Evolutionary conservation across 2,797 vertebrate genomes (phyloP).

Genomic region (Spea hammondii): DNA sequence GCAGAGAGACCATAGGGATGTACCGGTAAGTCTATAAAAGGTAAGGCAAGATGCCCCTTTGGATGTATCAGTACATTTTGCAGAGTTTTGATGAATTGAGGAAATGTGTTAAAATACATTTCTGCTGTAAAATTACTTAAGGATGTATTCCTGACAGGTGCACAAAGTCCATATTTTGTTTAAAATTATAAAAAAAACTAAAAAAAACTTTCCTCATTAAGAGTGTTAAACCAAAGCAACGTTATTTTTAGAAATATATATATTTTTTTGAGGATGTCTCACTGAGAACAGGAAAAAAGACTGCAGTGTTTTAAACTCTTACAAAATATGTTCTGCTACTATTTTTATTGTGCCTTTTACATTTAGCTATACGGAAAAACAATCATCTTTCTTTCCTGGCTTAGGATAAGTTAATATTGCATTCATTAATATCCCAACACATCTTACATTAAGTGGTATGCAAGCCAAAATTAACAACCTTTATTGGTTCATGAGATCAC

Average conservation of each 20-base stretch:
- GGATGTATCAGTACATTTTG: too few relatives aligned
- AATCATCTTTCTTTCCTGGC: constrained; percentile 29
- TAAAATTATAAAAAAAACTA: background rate
- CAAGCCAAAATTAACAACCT: constrained; percentile 46
- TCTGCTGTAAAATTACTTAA: background rate
- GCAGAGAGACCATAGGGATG: too few relatives aligned
- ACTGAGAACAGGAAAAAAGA: background rate
- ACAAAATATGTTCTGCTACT: constrained; percentile 1
- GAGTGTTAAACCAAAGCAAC: background rate
- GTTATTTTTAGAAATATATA: background rate
- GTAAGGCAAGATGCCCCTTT: too few relatives aligned
- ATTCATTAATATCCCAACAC: constrained; percentile 27
- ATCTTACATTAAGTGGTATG: constrained; percentile 6
- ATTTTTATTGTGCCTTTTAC: background rate
- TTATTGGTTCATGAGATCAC: constrained; percentile 51
- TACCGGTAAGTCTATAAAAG: too few relatives aligned
- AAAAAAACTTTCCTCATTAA: background rate
- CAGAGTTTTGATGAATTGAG: background rate
- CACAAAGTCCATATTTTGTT: background rate
- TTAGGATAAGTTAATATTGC: constrained; percentile 25
- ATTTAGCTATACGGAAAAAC: constrained; percentile 16
- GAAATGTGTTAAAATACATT: background rate
- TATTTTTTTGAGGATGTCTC: background rate
- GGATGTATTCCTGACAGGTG: background rate
- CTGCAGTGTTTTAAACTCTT: background rate